Base-by-base conservation (phyloP, 1,140 invertebrate genomes). In the Globodera rostochiensis region DNA sequence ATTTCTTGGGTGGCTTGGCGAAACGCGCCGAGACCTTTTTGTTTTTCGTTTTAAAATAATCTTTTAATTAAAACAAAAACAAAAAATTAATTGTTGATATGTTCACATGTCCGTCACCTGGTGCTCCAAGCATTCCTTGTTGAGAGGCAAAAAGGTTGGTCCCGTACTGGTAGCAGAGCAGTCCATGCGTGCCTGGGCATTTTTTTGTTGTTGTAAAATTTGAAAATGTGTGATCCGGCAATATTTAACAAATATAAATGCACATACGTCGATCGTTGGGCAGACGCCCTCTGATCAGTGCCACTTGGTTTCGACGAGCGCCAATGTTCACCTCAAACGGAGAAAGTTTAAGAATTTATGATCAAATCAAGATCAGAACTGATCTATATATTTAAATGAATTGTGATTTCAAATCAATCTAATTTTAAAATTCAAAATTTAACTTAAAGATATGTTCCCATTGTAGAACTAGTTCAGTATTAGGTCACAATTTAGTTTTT, bases 91-190 rank as follows among this genome's bases (percentile, higher is more conserved):
- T 75, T 66, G 36, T 75, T 66, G 36, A 45, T n/a, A n/a, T 70
- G 11, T 70, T 70, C 67, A 47, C 21, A 8, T 66, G 21, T 36
- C 49, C 49, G 15, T 47, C 46, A 36, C 77, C 82, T 19, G 82
- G 82, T 19, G 82, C 60, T 4, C 53, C 80, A 45, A 66, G 47
- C 87, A 95, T 93, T 21, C 96, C 96, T 15, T 90, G 88, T 88
- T 96, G 95, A 1, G 93, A 94, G 8, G 95, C 95, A 67, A 95
- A 93, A 87, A 95, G 95, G 92, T 97, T 97, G 74, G 94, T 94
- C 74, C 96, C 96, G 71, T 95, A 95, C 91, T 98, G 96, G 76
- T 89, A 89, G 84, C 87, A 90, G 1, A 89, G 77, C 60, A 64
- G 60, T 57, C 46, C 66, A 67, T 75, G 64, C 15, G 74, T 25